phyloP scores from a whole-genome alignment of 2,888 invertebrate species.

The Synanthedon andrenaeformis region DNA sequence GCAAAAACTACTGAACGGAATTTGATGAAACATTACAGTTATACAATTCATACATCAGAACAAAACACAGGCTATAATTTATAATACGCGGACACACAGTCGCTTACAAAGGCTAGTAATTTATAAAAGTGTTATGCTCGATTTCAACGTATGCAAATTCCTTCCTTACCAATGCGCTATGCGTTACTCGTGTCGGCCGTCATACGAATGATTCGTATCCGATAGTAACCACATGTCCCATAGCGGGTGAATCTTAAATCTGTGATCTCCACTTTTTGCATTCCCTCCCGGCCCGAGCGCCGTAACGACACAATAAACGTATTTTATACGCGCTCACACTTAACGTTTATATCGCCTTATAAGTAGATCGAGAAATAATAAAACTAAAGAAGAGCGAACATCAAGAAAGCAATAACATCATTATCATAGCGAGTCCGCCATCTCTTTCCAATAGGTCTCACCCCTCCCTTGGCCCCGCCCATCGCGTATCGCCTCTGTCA shows the following conservation, averaged over 20 bases:
- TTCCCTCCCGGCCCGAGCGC: conserved; percentile 36
- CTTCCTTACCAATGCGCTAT: background rate
- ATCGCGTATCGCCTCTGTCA: conserved; percentile 65
- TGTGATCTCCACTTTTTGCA: conserved; percentile 61
- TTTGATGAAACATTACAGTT: too few relatives aligned
- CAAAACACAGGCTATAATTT: too few relatives aligned
- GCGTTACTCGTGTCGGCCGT: background rate
- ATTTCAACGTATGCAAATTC: too few relatives aligned
- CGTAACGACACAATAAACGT: conserved; percentile 64
- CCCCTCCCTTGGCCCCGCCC: conserved; percentile 63
- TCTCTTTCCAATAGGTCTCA: conserved; percentile 68
- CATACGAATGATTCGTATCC: conserved; percentile 19
- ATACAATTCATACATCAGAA: too few relatives aligned
- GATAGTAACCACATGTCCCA: conserved; percentile 32
- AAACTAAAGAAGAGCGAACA: conserved; percentile 65
- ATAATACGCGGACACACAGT: too few relatives aligned
- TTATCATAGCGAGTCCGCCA: conserved; percentile 68
- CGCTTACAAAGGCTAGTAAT: too few relatives aligned
- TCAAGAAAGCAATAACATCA: conserved; percentile 71
- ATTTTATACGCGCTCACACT: conserved; percentile 66
- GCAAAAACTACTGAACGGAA: too few relatives aligned
- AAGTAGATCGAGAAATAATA: conserved; percentile 69
- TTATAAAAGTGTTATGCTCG: too few relatives aligned
- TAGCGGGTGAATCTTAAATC: conserved; percentile 48
- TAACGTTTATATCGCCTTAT: conserved; percentile 67